phyloP scores from a whole-genome alignment of 1,140 invertebrate species.

The Cherax quadricarinatus region DNA sequence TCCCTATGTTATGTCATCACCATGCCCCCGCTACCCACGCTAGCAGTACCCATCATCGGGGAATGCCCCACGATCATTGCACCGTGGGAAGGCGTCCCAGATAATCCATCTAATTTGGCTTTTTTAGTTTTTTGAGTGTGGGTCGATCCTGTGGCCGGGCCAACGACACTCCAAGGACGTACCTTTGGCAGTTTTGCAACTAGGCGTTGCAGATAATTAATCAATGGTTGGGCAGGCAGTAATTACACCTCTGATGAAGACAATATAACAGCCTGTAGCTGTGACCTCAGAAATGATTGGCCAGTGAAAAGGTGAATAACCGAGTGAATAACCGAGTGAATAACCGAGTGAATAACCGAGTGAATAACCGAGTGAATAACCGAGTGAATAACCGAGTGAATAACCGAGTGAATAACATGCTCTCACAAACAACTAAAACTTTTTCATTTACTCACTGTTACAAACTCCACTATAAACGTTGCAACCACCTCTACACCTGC shows the following conservation, averaged over 20 bases:
- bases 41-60: no score
- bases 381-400: background rate
- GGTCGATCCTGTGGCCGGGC: background rate
- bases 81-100: background rate
- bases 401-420: background rate
- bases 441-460: no score
- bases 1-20: no score
- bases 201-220: background rate
- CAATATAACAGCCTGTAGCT: background rate
- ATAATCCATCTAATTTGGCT: background rate
- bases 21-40: no score
- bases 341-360: background rate
- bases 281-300: constrained; percentile 1
- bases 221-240: background rate
- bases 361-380: no score
- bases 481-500: no score
- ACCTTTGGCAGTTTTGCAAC: background rate
- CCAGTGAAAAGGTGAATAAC: background rate
- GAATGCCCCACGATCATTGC: background rate
- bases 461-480: no score
- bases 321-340: background rate
- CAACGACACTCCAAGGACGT: background rate
- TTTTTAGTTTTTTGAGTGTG: background rate
- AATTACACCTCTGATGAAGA: constrained; percentile 5
- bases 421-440: background rate